A percentile compares a stretch with the other conserved stretches of the same genome.
phyloP scores from a whole-genome alignment of 2,113 vertebrate genomes.

The Anguilla japonica region DNA sequence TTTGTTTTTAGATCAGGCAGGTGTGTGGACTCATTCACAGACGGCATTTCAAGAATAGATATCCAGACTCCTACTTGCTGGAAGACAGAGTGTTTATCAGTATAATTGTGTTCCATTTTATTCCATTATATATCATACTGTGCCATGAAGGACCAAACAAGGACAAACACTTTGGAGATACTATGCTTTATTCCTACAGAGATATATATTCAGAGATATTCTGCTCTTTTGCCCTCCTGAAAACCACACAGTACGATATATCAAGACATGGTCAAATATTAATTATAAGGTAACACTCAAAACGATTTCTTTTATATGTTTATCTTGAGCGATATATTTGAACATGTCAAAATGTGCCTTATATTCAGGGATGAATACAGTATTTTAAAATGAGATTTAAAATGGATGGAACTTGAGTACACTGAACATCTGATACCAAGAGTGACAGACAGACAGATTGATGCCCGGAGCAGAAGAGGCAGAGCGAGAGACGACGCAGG shows the following conservation, averaged over 20 bases:
- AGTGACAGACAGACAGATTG: too few relatives aligned
- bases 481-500: background rate
- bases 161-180: slow-evolving; percentile 30
- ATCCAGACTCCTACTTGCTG: slow-evolving; percentile 41
- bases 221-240: background rate
- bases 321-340: background rate
- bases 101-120: slow-evolving; percentile 22
- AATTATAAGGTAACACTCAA: background rate
- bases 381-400: background rate
- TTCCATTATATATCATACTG: slow-evolving; percentile 12
- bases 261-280: background rate
- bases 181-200: background rate
- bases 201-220: background rate
- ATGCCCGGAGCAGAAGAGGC: background rate
- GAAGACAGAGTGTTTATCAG: slow-evolving; percentile 19
- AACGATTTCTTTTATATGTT: too few relatives aligned
- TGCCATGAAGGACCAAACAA: slow-evolving; percentile 19
- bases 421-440: too few relatives aligned
- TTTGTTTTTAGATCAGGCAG: slow-evolving; percentile 64
- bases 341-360: background rate
- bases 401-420: background rate
- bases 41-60: slow-evolving; percentile 61
- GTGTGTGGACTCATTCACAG: slow-evolving; percentile 60
- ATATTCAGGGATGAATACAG: background rate
- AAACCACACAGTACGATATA: background rate